phyloP scores from a whole-genome alignment of 2,888 invertebrate species.

The Pyralis farinalis region DNA sequence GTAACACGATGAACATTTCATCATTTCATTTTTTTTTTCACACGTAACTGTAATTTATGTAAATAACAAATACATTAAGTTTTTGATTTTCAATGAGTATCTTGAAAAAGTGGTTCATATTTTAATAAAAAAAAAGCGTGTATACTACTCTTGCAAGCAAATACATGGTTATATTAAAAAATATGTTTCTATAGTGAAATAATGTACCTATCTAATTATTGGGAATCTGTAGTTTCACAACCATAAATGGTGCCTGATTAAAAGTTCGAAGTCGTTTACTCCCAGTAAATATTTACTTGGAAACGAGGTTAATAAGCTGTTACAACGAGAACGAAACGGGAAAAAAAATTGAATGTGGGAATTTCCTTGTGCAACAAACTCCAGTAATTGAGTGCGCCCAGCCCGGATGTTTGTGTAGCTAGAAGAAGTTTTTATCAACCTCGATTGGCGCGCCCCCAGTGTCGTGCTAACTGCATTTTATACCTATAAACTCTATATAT shows the following conservation, averaged over 20 bases:
- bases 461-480: constrained; percentile 51
- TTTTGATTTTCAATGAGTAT: too few relatives aligned
- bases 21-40: too few relatives aligned
- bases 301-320: constrained; percentile 48
- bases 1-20: too few relatives aligned
- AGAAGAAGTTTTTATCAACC: constrained; percentile 64
- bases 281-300: constrained; percentile 34
- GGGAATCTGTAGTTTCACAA: too few relatives aligned
- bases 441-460: constrained; percentile 53
- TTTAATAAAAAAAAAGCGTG: too few relatives aligned
- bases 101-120: too few relatives aligned
- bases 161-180: too few relatives aligned
- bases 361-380: constrained; percentile 60
- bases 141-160: too few relatives aligned
- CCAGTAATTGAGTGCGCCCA: constrained; percentile 65
- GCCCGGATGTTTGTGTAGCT: constrained; percentile 65
- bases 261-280: constrained; percentile 30
- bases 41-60: too few relatives aligned
- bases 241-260: constrained; percentile 17
- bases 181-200: too few relatives aligned
- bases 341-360: constrained; percentile 46
- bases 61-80: too few relatives aligned
- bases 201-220: too few relatives aligned
- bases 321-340: constrained; percentile 31
- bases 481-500: constrained; percentile 32